Base-by-base conservation (phyloP, 2,113 vertebrate species). In the Anhinga anhinga region DNA sequence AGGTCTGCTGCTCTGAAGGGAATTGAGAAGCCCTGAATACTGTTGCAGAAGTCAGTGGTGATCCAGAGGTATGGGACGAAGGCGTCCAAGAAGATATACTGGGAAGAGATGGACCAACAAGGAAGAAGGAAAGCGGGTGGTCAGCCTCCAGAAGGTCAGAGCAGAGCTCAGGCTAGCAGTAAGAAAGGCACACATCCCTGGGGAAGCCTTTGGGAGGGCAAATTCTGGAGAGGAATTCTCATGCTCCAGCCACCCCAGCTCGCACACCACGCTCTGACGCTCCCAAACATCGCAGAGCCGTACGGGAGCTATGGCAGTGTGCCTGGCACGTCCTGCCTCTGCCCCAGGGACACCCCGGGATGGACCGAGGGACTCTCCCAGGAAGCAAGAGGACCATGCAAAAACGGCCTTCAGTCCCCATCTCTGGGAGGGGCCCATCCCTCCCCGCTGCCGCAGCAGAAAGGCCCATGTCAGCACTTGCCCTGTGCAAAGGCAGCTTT, bases 31-130 rank as follows among this genome's bases (percentile, higher is more conserved):
- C 99, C 99, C 61, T 99, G 98, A 18, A 99, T 94, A 1, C 89
- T 99, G 94, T 96, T 98, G 93, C 99, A 99, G 98, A 99, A 99
- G 98, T 99, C 99, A 0, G 98, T 99, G 3, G 99, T 99, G 98
- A 99, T 99, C 99, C 99, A 99, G 77, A 99, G 98, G 97, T 98
- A 99, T 10, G 98, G 98, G 82, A 98, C 98, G 4, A 98, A 99
- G 52, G 99, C 98, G 2, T 99, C 99, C 4, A 98, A 98, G 10
- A 99, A 99, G 85, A 99, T 98, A 74, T 99, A 99, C 99, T 99
- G 97, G 36, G 55, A 71, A 38, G 23, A 80, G 44, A 81, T n/a
- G 52, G 70, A 17, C n/a, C 32, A 8, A 42, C 7, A 63, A 32
- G 58, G 45, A 61, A 58, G 70, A 73, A 63, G 62, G 17, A 63